Evolutionary conservation across 2,797 vertebrate genomes (phyloP), one percentile per base, ranked within the genome.

Genomic region (Sebastes minor): DNA sequence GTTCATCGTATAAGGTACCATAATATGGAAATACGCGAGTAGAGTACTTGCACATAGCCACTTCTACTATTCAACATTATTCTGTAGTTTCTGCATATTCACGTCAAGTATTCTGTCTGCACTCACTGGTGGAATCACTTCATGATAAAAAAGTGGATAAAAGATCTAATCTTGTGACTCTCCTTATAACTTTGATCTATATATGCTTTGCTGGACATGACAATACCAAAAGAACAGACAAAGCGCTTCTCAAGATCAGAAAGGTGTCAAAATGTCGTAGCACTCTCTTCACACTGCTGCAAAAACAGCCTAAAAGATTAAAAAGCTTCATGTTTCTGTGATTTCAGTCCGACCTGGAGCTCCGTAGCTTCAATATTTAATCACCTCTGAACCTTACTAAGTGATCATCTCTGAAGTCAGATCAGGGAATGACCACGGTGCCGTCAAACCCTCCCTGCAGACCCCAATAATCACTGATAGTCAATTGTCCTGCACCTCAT

Each of bases 291-390:
- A 32, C 2, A 0, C 64, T 46, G 64, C 30, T 2, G 22, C 30
- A 4, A n/a, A 74, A 64, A 57, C 8, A 11, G 10, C 27, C 49
- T 3, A 23, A 25, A 61, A 18, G 25, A 23, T 28, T 56, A 23
- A 53, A 46, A 64, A 42, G 14, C 23, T n/a, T 38, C 10, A 52
- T 35, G 30, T 55, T 32, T 59, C 25, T 69, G 23, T 64, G 49
- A 68, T 74, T 65, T 25, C 52, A 38, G 56, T 28, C 38, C 12
- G 76, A 76, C 61, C 57, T n/a, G 42, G 69, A 65, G 53, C 30
- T 9, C 62, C 1, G n/a, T 4, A 53, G 53, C 61, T 52, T 81
- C 18, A 84, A 76, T 86, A 70, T 90, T 80, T 83, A 76, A 90
- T 69, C 74, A 64, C 67, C 74, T 66, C 22, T 60, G 20, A 69